Base-by-base conservation (phyloP, 2,113 vertebrate genomes). In the Coptodon rendalli region DNA sequence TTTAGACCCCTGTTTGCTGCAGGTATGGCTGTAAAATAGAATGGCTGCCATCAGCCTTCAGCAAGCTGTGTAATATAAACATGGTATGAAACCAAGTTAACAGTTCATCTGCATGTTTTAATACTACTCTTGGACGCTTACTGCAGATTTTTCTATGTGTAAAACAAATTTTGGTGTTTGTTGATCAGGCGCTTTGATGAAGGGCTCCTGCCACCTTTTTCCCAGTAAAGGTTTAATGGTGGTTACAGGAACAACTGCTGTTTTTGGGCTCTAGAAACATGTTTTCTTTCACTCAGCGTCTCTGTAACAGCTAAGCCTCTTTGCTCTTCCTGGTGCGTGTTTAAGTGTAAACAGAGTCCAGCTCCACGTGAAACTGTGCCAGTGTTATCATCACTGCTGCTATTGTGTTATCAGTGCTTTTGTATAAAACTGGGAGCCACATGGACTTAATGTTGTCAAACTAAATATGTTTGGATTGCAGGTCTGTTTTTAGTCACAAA, bases 221-320 rank as follows among this genome's bases (percentile, higher is more conserved):
- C 59, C 59, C 1, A 63, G 59, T 63, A 63, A 1, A 63, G 59
- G 17, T 36, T 36, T 63, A 63, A n/a, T 63, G 59, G 9, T 63
- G 59, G 59, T n/a, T 36, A 63, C 31, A 36, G 31, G 59, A 63
- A 63, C 31, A 5, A 19, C 1, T 12, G 17, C 59, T 63, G 31
- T 36, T 36, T 36, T 12, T 36, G 59, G 31, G 1, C 31, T n/a
- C 59, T 63, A 36, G 31, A 63, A 63, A 1, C 59, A 63, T 0
- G 0, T n/a, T 63, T 63, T 36, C 31, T 63, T 63, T 63, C 31
- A 34, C 17, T 12, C 59, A 5, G 4, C 1, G 1, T 63, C 59
- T 63, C 9, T 0, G 9, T 7, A 63, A 63, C 59, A 63, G 59
- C 31, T 11, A 36, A 7, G 29, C 2, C 17, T 63, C 3, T 63